phyloP scores from a whole-genome alignment of 37 sponge, comb jelly and placozoan genomes.

The Chondrosia reniformis region DNA sequence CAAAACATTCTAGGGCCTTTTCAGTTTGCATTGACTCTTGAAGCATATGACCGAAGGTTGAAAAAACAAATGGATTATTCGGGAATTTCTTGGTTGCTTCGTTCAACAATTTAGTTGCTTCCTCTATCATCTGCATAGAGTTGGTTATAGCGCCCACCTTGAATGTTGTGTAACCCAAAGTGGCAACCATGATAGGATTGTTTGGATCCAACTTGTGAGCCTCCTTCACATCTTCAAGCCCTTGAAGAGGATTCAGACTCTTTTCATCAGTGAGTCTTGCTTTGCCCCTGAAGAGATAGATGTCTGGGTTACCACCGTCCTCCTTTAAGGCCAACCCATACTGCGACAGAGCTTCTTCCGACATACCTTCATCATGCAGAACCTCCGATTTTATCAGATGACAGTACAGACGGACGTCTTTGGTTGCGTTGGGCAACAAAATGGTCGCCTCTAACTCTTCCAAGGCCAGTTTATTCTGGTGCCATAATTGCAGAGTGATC shows the following conservation, averaged over 20 bases:
- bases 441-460: neutral
- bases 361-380: neutral
- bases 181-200: neutral
- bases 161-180: conserved; percentile 1
- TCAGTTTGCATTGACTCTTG: conserved; percentile 24
- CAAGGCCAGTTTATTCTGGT: neutral
- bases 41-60: conserved; percentile 20
- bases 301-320: conserved; percentile 30
- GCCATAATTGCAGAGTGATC: neutral
- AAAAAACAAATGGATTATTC: neutral
- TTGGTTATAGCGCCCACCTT: conserved; percentile 12
- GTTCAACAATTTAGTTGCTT: neutral
- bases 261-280: too few species aligned
- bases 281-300: conserved; percentile 54
- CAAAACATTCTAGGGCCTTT: conserved; percentile 39
- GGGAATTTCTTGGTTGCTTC: neutral
- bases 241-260: neutral
- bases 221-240: neutral
- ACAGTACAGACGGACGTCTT: neutral
- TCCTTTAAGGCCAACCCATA: conserved; percentile 30
- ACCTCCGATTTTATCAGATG: conserved; percentile 5
- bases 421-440: neutral
- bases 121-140: conserved; percentile 15
- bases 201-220: neutral
- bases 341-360: neutral